Evolutionary conservation across 2,797 vertebrate species (phyloP), one percentile per base, ranked within the genome.

Genomic region (Pagetopsis macropterus): DNA sequence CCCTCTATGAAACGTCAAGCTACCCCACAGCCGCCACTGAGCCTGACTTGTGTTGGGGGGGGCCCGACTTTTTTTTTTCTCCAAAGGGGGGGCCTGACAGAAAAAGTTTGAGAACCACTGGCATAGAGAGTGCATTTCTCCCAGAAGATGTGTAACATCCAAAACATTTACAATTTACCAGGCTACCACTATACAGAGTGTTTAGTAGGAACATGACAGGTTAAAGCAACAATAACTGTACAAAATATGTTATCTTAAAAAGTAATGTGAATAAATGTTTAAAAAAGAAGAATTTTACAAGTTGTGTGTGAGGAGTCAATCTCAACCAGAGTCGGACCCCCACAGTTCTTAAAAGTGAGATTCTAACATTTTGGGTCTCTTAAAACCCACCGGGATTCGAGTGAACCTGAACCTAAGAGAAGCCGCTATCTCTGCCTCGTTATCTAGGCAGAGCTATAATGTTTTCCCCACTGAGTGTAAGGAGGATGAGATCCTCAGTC

Each of bases 401-500:
- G 46, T 72, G 78, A 91, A 85, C 88, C 84, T 87, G 65, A 88
- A 86, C 85, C 76, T 75, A 79, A 90, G 84, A 88, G 79, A 81
- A 90, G 77, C 78, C 31, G 43, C 54, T 48, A 48, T 68, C 65
- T 68, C 44, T 4, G 85, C 79, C 79, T 84, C 45, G 75, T 88
- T 89, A 87, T 91, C 85, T 41, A 89, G 85, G 82, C 87, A 90
- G 75, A 84, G 86, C 76, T 88, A 82, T 89, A 92, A 90, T 91
- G 88, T 92, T 91, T 90, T 89, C 79, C 91, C 91, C 59, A 65
- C 89, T 88, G 91, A 90, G 81, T 75, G 84, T 85, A 87, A 86
- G 91, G 84, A 93, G 87, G 90, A 91, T 88, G 88, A 91, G 86
- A 87, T 93, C 87, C 90, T 85, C 90, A 93, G 88, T 89, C 89